Conservation (phyloP, 2,113 vertebrate species). For the Psephotus haematonotus region DNA sequence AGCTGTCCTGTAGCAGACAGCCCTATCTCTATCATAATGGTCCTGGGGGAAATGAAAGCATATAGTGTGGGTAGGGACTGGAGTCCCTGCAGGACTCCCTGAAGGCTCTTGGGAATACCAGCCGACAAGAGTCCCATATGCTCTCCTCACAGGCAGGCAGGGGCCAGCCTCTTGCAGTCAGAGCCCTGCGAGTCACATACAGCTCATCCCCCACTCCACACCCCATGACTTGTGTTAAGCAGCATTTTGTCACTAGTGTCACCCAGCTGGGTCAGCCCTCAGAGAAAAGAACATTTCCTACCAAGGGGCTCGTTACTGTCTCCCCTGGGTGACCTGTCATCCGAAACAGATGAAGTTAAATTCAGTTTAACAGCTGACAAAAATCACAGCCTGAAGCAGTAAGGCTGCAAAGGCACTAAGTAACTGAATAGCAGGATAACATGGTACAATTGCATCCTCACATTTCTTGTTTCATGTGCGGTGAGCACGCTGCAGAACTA, state of each 20-base stretch:
- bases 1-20: neutral
- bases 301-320: neutral
- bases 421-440: neutral
- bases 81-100: neutral
- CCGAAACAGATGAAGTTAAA: neutral
- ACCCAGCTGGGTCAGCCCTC: neutral
- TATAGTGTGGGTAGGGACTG: neutral
- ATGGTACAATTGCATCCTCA: neutral
- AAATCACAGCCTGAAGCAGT: neutral
- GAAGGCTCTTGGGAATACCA: neutral
- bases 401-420: neutral
- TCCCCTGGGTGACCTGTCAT: neutral
- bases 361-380: neutral
- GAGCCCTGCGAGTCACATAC: neutral
- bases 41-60: neutral
- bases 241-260: neutral
- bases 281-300: neutral
- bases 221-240: fast-evolving
- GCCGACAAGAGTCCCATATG: neutral
- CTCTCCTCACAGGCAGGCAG: neutral
- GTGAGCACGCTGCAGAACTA: neutral
- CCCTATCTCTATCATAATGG: neutral
- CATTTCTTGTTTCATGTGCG: neutral
- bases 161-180: neutral
- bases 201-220: fast-evolving